Conservation (phyloP, 2,888 invertebrate genomes). For the Hemistola chrysoprasaria region DNA sequence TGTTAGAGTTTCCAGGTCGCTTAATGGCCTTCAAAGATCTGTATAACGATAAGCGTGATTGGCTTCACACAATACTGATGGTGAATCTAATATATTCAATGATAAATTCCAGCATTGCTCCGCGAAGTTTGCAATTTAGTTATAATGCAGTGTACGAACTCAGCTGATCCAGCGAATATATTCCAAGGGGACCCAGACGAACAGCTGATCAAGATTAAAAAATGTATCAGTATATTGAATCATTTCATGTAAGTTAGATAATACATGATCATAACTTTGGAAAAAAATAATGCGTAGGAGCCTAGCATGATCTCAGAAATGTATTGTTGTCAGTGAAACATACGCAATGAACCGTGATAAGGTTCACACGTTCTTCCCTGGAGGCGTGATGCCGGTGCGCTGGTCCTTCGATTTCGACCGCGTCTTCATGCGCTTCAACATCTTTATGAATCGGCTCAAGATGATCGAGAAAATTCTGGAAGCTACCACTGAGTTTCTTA, state of each 20-base stretch:
- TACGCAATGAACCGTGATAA: conserved; percentile 80
- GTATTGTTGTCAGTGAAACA: conserved; percentile 66
- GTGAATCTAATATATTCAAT: too few species aligned
- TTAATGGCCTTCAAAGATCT: too few species aligned
- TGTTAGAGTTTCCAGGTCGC: too few species aligned
- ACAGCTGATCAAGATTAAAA: conserved; percentile 82
- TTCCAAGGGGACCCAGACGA: conserved; percentile 94
- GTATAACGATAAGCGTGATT: too few species aligned
- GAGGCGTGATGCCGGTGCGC: conserved; percentile 81
- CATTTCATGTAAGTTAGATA: conserved; percentile 83
- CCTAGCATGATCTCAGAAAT: too few species aligned
- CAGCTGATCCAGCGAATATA: conserved; percentile 89
- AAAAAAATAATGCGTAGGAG: too few species aligned
- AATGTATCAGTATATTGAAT: conserved; percentile 73
- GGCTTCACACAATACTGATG: too few species aligned
- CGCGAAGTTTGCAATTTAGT: conserved; percentile 91
- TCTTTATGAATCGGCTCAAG: conserved; percentile 84
- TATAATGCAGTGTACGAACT: conserved; percentile 87
- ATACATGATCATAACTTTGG: too few species aligned
- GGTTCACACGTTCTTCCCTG: conserved; percentile 78
- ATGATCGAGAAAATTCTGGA: conserved; percentile 87
- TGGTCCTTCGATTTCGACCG: conserved; percentile 90
- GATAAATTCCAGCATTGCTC: conserved; percentile 87
- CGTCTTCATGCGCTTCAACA: conserved; percentile 86
- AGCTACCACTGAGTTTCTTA: conserved; percentile 90